Percentiles rank a stretch among this genome's conserved stretches.
Evolutionary conservation across 1,140 invertebrate species (phyloP).

Genomic region (Cephus cinctus): DNA sequence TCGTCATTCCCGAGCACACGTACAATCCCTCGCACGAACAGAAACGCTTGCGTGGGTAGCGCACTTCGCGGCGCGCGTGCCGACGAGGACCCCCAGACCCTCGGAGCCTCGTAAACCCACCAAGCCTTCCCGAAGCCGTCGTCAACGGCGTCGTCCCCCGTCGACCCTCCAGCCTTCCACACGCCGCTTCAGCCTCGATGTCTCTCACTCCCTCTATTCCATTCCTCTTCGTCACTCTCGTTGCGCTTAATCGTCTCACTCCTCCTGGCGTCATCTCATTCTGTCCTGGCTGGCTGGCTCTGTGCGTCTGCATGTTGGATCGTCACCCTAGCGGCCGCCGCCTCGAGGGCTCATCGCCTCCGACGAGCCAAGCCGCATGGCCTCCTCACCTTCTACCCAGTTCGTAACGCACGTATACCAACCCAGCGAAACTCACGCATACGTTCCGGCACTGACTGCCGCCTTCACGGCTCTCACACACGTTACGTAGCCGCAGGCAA

Average conservation of each 20-base stretch:
- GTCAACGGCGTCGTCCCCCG: constrained; percentile 21
- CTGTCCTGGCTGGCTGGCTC: not conserved
- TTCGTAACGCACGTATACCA: too few relatives aligned
- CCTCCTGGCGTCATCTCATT: too few relatives aligned
- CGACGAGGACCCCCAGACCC: constrained; percentile 32
- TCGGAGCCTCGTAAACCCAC: not conserved
- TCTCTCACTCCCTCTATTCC: constrained; percentile 4
- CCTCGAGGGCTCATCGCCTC: constrained; percentile 49
- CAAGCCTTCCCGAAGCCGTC: constrained; percentile 14
- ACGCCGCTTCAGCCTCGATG: not conserved
- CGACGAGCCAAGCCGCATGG: constrained; percentile 41
- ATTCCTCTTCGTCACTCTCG: constrained; percentile 17
- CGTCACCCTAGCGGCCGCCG: constrained; percentile 27
- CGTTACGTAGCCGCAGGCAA: constrained; percentile 38
- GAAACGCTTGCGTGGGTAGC: constrained; percentile 10
- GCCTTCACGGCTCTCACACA: constrained; percentile 7
- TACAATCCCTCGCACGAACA: too few relatives aligned
- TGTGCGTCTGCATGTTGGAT: too few relatives aligned
- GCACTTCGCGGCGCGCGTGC: constrained; percentile 51
- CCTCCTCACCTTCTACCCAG: constrained; percentile 15
- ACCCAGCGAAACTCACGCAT: too few relatives aligned
- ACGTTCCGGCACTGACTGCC: constrained; percentile 11
- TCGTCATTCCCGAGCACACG: too few relatives aligned
- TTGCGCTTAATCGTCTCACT: constrained; percentile 8
- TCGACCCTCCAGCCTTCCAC: constrained; percentile 14